These are phyloP conservation scores for Drosophila anomelani DNA, from an alignment of 2,888 invertebrate species.

Conservation along the genomic window DNA sequence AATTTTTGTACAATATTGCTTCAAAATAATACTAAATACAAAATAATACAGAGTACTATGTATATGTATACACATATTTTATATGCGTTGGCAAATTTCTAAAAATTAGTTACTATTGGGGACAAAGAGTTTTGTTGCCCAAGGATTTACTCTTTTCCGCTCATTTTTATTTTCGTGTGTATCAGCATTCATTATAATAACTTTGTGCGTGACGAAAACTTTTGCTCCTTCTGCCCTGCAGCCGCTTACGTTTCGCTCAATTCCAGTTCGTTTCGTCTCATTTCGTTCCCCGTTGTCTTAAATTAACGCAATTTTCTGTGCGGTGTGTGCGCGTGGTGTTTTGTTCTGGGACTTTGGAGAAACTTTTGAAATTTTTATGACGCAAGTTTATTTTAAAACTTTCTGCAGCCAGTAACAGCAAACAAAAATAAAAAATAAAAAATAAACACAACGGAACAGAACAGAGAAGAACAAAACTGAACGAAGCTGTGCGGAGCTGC, in stretches of 20 bases:
- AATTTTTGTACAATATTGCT: not conserved
- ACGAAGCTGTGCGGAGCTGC: conserved; percentile 20
- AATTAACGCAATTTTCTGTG: conserved; percentile 34
- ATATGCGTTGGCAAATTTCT: not conserved
- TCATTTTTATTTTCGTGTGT: conserved; percentile 31
- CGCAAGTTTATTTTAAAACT: conserved; percentile 75
- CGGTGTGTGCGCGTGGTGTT: conserved; percentile 3
- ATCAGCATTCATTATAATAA: conserved; percentile 24
- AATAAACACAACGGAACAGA: not conserved
- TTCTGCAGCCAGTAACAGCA: conserved; percentile 55
- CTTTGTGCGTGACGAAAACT: conserved; percentile 16
- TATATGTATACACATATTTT: not conserved
- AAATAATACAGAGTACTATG: not conserved
- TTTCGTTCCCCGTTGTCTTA: conserved; percentile 31
- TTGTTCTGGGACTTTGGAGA: conserved; percentile 29
- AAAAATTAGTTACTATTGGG: not conserved
- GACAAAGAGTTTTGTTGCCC: not conserved
- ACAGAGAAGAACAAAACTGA: conserved; percentile 5
- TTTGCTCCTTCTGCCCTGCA: not conserved
- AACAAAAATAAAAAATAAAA: conserved; percentile 21
- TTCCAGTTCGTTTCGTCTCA: conserved; percentile 25
- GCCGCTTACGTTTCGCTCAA: conserved; percentile 14
- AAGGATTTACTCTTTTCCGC: conserved; percentile 2
- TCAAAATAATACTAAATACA: not conserved
- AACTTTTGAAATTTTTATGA: conserved; percentile 76